phyloP scores from a whole-genome alignment of 2,888 invertebrate genomes.

The Harpalus rubripes region DNA sequence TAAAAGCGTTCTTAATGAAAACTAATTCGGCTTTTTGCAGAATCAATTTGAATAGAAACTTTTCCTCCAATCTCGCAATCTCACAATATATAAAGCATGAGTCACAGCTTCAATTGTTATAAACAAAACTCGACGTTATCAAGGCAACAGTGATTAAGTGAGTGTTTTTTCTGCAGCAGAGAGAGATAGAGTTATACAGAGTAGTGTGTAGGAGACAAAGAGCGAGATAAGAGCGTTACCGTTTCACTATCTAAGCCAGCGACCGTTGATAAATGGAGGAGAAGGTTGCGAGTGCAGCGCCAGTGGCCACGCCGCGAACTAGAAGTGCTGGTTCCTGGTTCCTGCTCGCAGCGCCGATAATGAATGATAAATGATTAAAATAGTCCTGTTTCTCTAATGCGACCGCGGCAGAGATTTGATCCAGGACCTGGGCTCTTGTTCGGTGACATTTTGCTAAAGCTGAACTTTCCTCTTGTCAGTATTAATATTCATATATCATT shows the following conservation, averaged over 20 bases:
- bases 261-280: conserved; percentile 57
- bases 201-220: not conserved
- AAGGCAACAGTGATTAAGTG: conserved; percentile 62
- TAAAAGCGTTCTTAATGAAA: conserved; percentile 44
- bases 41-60: conserved; percentile 52
- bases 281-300: conserved; percentile 23
- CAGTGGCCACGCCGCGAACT: conserved; percentile 38
- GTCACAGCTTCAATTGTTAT: conserved; percentile 60
- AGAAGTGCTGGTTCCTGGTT: conserved; percentile 7
- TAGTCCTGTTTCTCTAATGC: conserved; percentile 25
- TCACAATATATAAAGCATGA: conserved; percentile 46
- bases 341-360: conserved; percentile 25
- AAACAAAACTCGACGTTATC: conserved; percentile 60
- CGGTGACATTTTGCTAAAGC: conserved; percentile 22
- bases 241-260: conserved; percentile 58
- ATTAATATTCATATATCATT: conserved; percentile 36
- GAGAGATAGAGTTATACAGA: conserved; percentile 17
- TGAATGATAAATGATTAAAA: conserved; percentile 59
- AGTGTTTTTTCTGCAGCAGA: conserved; percentile 45
- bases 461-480: not conserved
- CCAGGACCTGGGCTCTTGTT: conserved; percentile 12
- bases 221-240: conserved; percentile 46
- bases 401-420: conserved; percentile 4
- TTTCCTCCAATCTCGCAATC: conserved; percentile 25
- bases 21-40: conserved; percentile 48